Evolutionary conservation across 35 echinoderm and acorn worm species (phyloP).

Genomic region (Heliocidaris erythrogramma): DNA sequence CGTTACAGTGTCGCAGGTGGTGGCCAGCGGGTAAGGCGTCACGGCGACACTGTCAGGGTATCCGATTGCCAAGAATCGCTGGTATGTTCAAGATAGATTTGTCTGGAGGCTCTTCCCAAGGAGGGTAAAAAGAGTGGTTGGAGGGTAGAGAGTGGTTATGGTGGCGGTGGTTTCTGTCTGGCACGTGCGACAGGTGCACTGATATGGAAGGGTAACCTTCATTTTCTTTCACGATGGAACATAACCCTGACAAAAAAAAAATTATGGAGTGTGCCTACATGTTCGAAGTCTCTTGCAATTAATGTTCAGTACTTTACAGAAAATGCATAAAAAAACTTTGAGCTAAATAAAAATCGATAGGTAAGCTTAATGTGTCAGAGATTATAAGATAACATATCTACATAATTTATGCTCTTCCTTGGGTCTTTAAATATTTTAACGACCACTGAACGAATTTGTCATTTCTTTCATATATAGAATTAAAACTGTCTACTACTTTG

Average conservation of each 20-base stretch:
- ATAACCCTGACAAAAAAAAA: background rate
- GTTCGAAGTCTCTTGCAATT: background rate
- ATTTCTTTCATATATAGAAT: too few relatives aligned
- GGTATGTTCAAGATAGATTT: background rate
- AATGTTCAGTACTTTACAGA: too few relatives aligned
- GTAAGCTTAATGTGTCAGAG: too few relatives aligned
- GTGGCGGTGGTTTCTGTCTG: background rate
- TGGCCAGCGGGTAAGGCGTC: background rate
- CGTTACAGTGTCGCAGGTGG: constrained; percentile 5
- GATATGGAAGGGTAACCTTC: background rate
- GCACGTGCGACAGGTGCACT: background rate
- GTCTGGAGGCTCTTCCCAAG: background rate
- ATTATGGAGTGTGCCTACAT: background rate
- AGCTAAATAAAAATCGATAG: too few relatives aligned
- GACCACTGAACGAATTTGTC: too few relatives aligned
- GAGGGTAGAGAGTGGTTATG: background rate
- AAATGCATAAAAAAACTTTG: too few relatives aligned
- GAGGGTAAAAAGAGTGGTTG: background rate
- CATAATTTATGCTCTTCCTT: too few relatives aligned
- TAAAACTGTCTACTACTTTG: too few relatives aligned
- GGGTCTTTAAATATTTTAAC: too few relatives aligned
- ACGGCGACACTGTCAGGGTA: background rate
- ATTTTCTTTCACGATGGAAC: background rate
- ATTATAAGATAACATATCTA: too few relatives aligned
- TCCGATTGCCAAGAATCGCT: background rate